Base-by-base conservation (phyloP, 1,140 invertebrate species). In the Leptinotarsa defecta region DNA sequence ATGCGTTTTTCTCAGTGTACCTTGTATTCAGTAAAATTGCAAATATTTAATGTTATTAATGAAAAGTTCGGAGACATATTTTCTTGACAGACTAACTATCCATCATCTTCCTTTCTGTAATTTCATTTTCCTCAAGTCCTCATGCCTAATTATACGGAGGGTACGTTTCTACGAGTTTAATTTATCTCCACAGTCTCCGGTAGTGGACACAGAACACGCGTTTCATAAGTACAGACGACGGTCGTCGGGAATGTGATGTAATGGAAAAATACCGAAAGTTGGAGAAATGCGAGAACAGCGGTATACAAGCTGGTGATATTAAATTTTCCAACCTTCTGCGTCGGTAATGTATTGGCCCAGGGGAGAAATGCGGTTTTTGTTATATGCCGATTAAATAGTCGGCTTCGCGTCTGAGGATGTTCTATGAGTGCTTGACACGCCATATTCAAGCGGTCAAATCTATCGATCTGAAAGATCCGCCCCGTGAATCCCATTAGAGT, bases 241-340 rank as follows among this genome's bases (percentile, higher is more conserved):
- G 75, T 74, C 64, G 71, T 73, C 57, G 71, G 64, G 71, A 73
- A 73, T 82, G 80, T 79, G 78, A 81, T 81, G 80, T 81, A 83
- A 83, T 81, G 81, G 82, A 82, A 82, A 83, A 83, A 82, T 82
- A 83, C 80, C 82, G 80, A 83, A 83, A 83, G 79, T 83, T 78
- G 74, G 64, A 77, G 78, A 80, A 83, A 78, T 83, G 81, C 79
- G 80, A 80, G 79, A 81, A 79, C 76, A 79, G 75, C 75, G 74
- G 78, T 79, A 79, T 81, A 83, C 82, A 82, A 83, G 80, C 82
- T 82, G 82, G 80, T 79, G 81, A 84, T 84, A 84, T 84, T 84
- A 84, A 84, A 84, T 84, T 84, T 84, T 83, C 83, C 83, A 78
- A 82, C 82, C 82, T 84, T 83, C 83, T 84, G 83, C 82, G 61